Base-by-base conservation (phyloP, 2,113 vertebrate genomes). In the Castor canadensis region DNA sequence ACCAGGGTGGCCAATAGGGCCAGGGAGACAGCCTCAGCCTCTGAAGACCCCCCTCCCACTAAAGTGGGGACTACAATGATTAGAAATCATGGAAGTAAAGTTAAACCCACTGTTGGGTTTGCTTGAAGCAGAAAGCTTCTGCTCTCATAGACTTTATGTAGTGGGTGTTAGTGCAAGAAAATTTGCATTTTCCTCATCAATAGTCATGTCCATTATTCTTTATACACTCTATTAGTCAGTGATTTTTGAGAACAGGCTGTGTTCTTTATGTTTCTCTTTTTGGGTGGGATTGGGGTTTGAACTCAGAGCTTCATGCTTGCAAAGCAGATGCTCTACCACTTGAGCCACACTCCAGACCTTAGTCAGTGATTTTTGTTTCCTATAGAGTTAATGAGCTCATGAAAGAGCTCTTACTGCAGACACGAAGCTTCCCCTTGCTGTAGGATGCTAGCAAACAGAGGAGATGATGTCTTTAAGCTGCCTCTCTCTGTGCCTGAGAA, bases 371-470 rank as follows among this genome's bases (percentile, higher is more conserved):
- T 60, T 60, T 26, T 62, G 73, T 66, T 72, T 80, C 85, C 77
- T 91, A n/a, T 96, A 94, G 72, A 93, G 79, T 90, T 96, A 95
- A 95, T 83, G 90, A 82, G 64, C 95, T 93, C 80, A 81, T 96
- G 88, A 96, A 96, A 90, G 75, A 83, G 35, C 30, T 56, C 64
- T 52, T 90, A 62, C 47, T n/a, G 62, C 49, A 28, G 49, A 52
- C 49, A 58, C 5, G 5, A 69, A 72, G 62, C 75, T 77, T 77
- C 54, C 64, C 22, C 30, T 54, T 56, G 17, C 4, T 5, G 9
- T 80, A 73, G 40, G 69, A 32, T 60, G 91, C 54, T 73, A 19
- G 32, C 28, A 94, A 66, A 7, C 9, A 56, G 38, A 52, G n/a
- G 15, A 92, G 67, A 49, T 0, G 43, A 73, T 20, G 58, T 7